Conservation (phyloP, 1,140 invertebrate genomes). For the Vollenhovia emeryi region DNA sequence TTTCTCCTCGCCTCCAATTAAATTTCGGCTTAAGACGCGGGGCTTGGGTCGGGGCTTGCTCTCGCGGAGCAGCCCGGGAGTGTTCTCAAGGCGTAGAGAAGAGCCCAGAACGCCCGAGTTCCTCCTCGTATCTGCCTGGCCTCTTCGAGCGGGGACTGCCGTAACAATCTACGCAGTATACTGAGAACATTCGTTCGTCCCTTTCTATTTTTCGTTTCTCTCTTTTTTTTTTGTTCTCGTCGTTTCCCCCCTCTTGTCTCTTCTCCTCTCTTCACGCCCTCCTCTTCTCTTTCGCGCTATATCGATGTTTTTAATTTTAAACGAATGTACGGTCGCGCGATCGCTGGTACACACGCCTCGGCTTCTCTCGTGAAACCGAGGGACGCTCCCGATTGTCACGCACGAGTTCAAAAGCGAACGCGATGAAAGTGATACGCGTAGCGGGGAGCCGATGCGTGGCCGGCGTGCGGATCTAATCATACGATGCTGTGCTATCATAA, state of each 20-base stretch:
- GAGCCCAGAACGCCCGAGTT: slow-evolving; percentile 10
- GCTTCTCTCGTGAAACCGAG: background rate
- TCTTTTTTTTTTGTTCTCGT: slow-evolving; percentile 10
- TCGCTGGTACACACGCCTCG: slow-evolving; percentile 31
- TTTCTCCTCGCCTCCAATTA: slow-evolving; percentile 16
- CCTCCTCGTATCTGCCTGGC: background rate
- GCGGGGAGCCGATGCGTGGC: slow-evolving; percentile 57
- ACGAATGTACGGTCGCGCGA: slow-evolving; percentile 61
- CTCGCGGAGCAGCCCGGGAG: slow-evolving; percentile 16
- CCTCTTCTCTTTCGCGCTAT: slow-evolving; percentile 51
- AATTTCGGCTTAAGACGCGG: slow-evolving; percentile 41
- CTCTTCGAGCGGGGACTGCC: background rate
- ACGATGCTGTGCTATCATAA: slow-evolving; percentile 85
- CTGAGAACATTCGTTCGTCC: background rate
- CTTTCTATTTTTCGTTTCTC: too few relatives aligned
- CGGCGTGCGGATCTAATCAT: slow-evolving; percentile 77
- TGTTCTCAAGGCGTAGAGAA: slow-evolving; percentile 13
- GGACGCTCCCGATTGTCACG: background rate
- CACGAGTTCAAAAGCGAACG: slow-evolving; percentile 1
- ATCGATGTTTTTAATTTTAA: slow-evolving; percentile 61
- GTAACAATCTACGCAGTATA: background rate
- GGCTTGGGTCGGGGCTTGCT: background rate
- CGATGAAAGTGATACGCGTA: slow-evolving; percentile 43
- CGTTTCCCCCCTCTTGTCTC: slow-evolving; percentile 46
- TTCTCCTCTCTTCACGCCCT: background rate